Evolutionary conservation across 2,888 invertebrate species (phyloP).

Genomic region (Drosophila longiperda): DNA sequence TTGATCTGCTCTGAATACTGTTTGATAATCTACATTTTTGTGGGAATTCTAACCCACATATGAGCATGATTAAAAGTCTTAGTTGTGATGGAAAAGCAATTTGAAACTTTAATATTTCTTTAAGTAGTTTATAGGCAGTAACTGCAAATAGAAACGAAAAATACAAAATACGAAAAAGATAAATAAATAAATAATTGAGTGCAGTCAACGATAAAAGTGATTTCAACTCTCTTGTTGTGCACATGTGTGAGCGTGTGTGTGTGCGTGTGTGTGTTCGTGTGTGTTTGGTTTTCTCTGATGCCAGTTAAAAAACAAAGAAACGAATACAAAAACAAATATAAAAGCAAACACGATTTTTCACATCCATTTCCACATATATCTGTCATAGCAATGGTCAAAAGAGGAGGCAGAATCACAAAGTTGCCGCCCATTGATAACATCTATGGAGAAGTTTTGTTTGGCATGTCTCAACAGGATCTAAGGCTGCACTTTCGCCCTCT

Average conservation of each 20-base stretch:
- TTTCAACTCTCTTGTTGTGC: conserved; percentile 32
- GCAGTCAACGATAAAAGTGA: conserved; percentile 74
- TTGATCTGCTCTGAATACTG: conserved; percentile 33
- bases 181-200: conserved; percentile 72
- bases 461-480: conserved; percentile 19
- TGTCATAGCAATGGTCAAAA: conserved; percentile 12
- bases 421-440: conserved; percentile 25
- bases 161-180: conserved; percentile 30
- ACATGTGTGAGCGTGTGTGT: conserved; percentile 10
- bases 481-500: neutral
- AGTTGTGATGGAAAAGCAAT: conserved; percentile 23
- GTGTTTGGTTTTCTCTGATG: neutral
- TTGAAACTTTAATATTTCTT: conserved; percentile 15
- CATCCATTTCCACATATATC: neutral
- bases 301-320: neutral
- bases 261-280: neutral
- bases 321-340: neutral
- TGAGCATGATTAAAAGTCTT: conserved; percentile 13
- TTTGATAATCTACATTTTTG: conserved; percentile 61
- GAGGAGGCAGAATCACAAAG: conserved; percentile 27
- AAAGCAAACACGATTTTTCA: neutral
- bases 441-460: conserved; percentile 24
- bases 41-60: conserved; percentile 35
- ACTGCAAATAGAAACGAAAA: conserved; percentile 7
- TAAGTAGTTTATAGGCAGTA: neutral